Conservation (phyloP, 2,888 invertebrate genomes). For the Apoda limacodes region DNA sequence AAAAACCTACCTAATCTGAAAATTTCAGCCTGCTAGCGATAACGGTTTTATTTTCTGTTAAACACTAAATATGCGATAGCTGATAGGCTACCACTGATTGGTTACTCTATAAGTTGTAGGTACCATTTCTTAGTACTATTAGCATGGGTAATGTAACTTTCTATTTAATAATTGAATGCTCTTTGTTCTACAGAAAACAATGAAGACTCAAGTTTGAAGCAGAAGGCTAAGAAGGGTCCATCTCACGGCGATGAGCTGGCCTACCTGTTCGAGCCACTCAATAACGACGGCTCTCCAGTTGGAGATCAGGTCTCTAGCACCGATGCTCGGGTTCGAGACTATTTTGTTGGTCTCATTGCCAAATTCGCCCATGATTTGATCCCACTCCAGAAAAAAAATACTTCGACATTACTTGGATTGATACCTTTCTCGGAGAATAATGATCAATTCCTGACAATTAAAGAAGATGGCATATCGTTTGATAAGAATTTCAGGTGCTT, state of each 20-base stretch:
- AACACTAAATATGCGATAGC: too few species aligned
- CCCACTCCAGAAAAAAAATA: conserved; percentile 23
- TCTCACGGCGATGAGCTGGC: conserved; percentile 80
- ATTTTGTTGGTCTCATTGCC: conserved; percentile 74
- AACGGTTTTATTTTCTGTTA: too few species aligned
- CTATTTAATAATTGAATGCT: not conserved
- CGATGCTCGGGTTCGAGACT: conserved; percentile 74
- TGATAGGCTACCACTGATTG: too few species aligned
- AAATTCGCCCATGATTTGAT: conserved; percentile 71
- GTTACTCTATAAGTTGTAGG: too few species aligned
- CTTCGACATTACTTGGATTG: conserved; percentile 25
- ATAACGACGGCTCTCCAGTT: conserved; percentile 69
- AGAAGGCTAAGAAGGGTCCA: conserved; percentile 38
- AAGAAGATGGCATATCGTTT: conserved; percentile 32
- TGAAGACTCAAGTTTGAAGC: conserved; percentile 19
- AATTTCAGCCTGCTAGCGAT: too few species aligned
- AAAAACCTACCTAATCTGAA: too few species aligned
- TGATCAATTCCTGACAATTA: conserved; percentile 47
- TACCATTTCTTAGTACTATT: too few species aligned
- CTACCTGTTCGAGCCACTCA: conserved; percentile 76
- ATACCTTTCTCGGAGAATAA: conserved; percentile 32
- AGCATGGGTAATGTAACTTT: too few species aligned
- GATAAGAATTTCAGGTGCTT: conserved; percentile 50
- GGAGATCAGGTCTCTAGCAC: conserved; percentile 48
- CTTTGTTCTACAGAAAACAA: conserved; percentile 8